Conservation (phyloP, 2,888 invertebrate genomes). For the Idaea dimidiata region DNA sequence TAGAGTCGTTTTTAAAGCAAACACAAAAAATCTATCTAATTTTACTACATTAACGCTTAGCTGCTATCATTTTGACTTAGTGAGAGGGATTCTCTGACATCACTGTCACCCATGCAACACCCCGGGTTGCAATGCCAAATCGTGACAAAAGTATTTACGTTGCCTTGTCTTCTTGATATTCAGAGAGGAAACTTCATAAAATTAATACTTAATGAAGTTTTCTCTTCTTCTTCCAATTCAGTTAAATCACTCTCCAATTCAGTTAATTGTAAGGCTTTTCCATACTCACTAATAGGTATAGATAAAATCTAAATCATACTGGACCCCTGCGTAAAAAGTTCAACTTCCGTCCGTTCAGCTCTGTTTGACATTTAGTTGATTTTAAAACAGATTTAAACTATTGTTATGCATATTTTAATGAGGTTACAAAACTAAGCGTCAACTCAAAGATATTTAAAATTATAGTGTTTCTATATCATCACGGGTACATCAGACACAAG, state of each 20-base stretch:
- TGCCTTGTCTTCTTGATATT: neutral
- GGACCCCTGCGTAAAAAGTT: conserved; percentile 33
- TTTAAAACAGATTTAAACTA: conserved; percentile 11
- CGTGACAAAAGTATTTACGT: too few species aligned
- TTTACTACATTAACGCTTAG: too few species aligned
- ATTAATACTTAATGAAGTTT: too few species aligned
- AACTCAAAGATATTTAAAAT: conserved; percentile 3
- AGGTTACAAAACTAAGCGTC: conserved; percentile 25
- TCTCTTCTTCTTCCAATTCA: too few species aligned
- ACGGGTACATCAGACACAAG: too few species aligned
- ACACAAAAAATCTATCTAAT: too few species aligned
- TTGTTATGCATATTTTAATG: conserved; percentile 30
- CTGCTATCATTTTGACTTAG: too few species aligned
- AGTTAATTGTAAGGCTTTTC: conserved; percentile 2
- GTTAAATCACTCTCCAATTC: too few species aligned
- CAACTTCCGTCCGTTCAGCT: conserved; percentile 59
- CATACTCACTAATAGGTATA: conserved; percentile 19
- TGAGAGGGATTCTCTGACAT: too few species aligned
- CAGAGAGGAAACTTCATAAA: neutral
- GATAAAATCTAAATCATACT: conserved; percentile 36
- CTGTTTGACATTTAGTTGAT: conserved; percentile 54
- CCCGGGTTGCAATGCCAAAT: too few species aligned
- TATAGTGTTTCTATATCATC: neutral
- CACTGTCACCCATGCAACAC: too few species aligned
- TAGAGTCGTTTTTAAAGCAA: too few species aligned